These are phyloP conservation scores for Ectemnius lituratus DNA, from an alignment of 2,888 invertebrate genomes.

Conservation along the genomic window DNA sequence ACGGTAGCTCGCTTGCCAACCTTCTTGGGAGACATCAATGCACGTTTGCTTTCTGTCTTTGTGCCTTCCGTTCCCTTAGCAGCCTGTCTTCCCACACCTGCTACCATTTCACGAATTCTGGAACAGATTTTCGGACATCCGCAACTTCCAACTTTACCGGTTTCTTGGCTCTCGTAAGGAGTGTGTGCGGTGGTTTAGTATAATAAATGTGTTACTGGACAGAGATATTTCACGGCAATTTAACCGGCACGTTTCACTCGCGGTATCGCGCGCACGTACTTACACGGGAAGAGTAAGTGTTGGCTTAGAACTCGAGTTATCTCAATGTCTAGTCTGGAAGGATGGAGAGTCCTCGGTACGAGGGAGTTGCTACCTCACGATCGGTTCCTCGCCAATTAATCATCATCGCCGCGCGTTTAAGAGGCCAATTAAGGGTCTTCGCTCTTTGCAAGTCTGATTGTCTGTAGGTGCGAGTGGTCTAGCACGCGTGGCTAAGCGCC, in stretches of 20 bases:
- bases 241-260: constrained; percentile 23
- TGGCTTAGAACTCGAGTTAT: too few relatives aligned
- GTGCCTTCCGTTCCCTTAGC: neutral
- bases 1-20: constrained; percentile 58
- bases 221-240: constrained; percentile 37
- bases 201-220: constrained; percentile 6
- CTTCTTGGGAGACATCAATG: constrained; percentile 24
- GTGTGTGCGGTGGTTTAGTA: too few relatives aligned
- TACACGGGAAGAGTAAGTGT: too few relatives aligned
- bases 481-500: constrained; percentile 30
- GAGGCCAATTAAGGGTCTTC: constrained; percentile 67
- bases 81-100: neutral
- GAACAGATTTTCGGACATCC: too few relatives aligned
- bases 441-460: constrained; percentile 73
- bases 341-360: neutral
- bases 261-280: too few relatives aligned
- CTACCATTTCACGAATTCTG: too few relatives aligned
- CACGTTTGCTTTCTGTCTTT: neutral
- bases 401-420: constrained; percentile 64
- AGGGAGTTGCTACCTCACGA: constrained; percentile 4
- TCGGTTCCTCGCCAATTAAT: constrained; percentile 63
- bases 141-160: too few relatives aligned
- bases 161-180: too few relatives aligned
- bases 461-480: constrained; percentile 51
- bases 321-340: too few relatives aligned